phyloP scores from a whole-genome alignment of 2,797 vertebrate species.

The Moxostoma hubbsi region DNA sequence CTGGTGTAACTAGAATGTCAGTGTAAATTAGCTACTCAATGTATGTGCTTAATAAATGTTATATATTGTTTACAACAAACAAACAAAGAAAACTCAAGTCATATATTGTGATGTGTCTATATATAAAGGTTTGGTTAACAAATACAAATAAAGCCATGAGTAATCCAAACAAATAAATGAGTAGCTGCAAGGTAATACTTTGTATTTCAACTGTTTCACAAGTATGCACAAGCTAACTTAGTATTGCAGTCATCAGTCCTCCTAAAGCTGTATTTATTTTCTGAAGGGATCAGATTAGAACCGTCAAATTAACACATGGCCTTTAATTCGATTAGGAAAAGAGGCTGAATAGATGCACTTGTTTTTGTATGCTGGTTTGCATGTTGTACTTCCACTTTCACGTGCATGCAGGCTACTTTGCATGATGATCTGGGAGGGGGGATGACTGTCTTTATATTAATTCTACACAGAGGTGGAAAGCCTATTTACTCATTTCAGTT shows the following conservation, averaged over 20 bases:
- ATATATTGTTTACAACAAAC: too few species aligned
- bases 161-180: too few species aligned
- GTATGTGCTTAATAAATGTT: too few species aligned
- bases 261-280: not conserved
- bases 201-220: too few species aligned
- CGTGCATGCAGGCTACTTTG: slow-evolving; percentile 1
- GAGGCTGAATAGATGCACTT: not conserved
- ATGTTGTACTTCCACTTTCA: not conserved
- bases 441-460: not conserved
- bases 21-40: too few species aligned
- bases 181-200: too few species aligned
- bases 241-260: too few species aligned
- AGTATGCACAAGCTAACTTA: too few species aligned
- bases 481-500: not conserved
- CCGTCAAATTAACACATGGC: not conserved
- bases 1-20: not conserved
- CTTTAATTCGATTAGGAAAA: not conserved
- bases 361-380: slow-evolving; percentile 15
- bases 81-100: too few species aligned
- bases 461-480: not conserved
- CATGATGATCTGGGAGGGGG: not conserved
- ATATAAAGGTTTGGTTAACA: too few species aligned
- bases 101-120: too few species aligned
- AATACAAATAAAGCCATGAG: too few species aligned
- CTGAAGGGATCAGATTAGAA: not conserved